phyloP scores from a whole-genome alignment of 2,113 vertebrate species.

The Pimephales promelas region DNA sequence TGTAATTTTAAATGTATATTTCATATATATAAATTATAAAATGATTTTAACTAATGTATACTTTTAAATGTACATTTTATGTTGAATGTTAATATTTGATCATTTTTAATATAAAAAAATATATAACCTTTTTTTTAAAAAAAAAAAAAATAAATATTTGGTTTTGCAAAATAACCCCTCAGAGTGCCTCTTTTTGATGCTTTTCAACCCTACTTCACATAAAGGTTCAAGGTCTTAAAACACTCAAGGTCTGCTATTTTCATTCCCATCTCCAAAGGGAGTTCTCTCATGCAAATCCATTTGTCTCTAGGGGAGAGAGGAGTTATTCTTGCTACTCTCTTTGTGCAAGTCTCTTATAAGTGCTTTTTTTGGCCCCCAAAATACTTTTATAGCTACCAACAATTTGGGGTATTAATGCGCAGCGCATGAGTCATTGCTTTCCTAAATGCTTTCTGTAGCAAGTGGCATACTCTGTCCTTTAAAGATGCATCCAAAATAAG shows the following conservation, averaged over 20 bases:
- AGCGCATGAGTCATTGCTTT: background rate
- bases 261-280: slow-evolving; percentile 27
- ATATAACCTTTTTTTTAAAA: background rate
- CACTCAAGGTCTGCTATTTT: background rate
- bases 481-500: slow-evolving; percentile 29
- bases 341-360: slow-evolving; percentile 2
- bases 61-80: background rate
- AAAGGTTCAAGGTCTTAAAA: background rate
- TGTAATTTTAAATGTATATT: background rate
- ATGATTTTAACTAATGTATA: too few species aligned
- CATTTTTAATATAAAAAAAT: background rate
- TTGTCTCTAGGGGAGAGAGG: background rate
- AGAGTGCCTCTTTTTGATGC: background rate
- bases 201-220: background rate
- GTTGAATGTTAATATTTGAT: background rate
- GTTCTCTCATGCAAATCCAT: slow-evolving; percentile 10
- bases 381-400: slow-evolving; percentile 18
- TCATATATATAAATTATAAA: too few species aligned
- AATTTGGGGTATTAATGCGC: background rate
- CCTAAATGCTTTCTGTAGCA: background rate
- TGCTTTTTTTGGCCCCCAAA: background rate
- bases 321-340: slow-evolving; percentile 21
- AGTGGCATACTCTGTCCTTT: slow-evolving; percentile 30
- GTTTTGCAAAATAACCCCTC: background rate
- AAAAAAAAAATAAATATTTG: background rate